Evolutionary conservation across 2,888 invertebrate species (phyloP), one percentile per base, ranked within the genome.

Genomic region (Polydrusus cervinus): DNA sequence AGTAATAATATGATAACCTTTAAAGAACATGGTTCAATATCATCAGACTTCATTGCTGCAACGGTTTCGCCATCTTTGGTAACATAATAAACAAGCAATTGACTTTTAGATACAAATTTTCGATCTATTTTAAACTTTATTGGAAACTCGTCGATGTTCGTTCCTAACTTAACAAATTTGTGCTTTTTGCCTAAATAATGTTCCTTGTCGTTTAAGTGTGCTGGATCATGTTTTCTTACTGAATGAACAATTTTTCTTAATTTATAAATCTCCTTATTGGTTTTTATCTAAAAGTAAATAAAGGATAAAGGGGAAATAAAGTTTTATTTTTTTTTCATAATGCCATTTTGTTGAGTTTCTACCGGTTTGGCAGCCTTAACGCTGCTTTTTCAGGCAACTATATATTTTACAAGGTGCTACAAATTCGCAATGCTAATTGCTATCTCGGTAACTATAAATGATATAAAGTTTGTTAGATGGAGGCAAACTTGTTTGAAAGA

Each of bases 41-140:
- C 85, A 72, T 91, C 87, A 43, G 87, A 86, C 72, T 88, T 87
- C 13, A 87, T 89, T 64, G 89, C 88, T 0, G 91, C 89, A 0
- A 92, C 88, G 0, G 89, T 87, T 84, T 92, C 92, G 1, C 90
- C 89, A 78, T 89, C 89, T 11, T 86, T 83, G 8, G 80, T 79
- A 11, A 90, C 86, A 80, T 90, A 91, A 82, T 90, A 92, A 2
- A 92, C 87, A 1, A 92, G 83, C 34, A 90, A 78, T 79, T 89
- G 86, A 13, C 88, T 88, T 11, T 88, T 83, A 1, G 88, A 87
- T 8, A 88, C 85, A 84, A 90, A 88, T 78, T 86, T 86, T 45
- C 87, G 87, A 10, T 88, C 87, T 13, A 90, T 84, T 79, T 87
- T 87, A 10, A 89, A 87, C 77, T 87, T 88, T 34, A 89, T 78